These are phyloP conservation scores for Rhabdornis inornatus DNA, from an alignment of 2,113 vertebrate species.

Conservation along the genomic window DNA sequence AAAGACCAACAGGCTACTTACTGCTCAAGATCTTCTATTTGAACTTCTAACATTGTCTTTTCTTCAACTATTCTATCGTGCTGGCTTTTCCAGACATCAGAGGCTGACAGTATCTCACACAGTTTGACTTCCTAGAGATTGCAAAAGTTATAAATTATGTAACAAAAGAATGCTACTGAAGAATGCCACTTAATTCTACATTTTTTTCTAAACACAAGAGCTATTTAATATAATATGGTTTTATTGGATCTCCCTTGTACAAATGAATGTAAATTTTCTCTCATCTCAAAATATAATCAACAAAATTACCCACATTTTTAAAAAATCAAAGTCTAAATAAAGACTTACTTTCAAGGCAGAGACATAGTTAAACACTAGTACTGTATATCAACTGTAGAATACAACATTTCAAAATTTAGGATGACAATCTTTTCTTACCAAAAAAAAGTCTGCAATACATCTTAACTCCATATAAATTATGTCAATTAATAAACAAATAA, in stretches of 20 bases:
- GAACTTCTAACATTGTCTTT: constrained; percentile 72
- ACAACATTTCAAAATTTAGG: neutral
- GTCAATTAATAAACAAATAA: neutral
- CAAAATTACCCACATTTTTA: neutral
- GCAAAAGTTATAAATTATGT: constrained; percentile 21
- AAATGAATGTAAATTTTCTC: neutral
- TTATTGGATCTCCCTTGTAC: neutral
- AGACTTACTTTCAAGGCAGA: neutral
- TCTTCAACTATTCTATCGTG: constrained; percentile 73
- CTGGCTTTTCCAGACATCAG: constrained; percentile 73
- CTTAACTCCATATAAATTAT: neutral
- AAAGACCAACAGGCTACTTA: constrained; percentile 46
- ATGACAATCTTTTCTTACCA: neutral
- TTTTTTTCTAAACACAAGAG: neutral
- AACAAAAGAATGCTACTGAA: neutral
- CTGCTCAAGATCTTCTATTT: constrained; percentile 75
- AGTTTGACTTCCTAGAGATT: constrained; percentile 79
- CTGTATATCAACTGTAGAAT: neutral
- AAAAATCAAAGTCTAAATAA: neutral
- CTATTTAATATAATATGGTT: neutral
- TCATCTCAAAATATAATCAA: neutral
- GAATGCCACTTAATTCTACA: neutral
- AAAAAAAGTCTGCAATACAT: neutral
- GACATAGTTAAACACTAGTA: neutral
- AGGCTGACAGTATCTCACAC: constrained; percentile 67